phyloP scores from a whole-genome alignment of 2,888 invertebrate genomes.

The Thysanoteuthis rhombus region DNA sequence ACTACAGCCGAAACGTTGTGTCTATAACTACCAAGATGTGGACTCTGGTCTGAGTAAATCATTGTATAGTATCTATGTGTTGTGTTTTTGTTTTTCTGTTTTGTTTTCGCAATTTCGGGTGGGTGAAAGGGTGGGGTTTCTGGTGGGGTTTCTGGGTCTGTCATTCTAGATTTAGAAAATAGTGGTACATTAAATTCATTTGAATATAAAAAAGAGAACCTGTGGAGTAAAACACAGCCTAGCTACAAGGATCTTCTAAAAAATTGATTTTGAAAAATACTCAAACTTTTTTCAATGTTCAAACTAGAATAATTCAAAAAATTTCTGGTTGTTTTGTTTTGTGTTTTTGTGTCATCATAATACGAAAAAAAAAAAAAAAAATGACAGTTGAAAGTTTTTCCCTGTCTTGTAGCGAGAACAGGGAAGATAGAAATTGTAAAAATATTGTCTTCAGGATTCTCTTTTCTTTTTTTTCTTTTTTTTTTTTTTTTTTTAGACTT shows the following conservation, averaged over 20 bases:
- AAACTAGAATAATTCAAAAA: conserved; percentile 12
- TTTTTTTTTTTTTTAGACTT: neutral
- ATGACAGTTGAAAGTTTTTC: neutral
- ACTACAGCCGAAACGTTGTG: too few species aligned
- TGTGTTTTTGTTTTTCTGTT: too few species aligned
- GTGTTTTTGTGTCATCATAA: neutral
- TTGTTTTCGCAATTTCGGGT: neutral
- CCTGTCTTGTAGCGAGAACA: neutral
- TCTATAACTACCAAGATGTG: too few species aligned
- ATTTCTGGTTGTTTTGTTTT: neutral
- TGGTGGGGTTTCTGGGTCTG: neutral
- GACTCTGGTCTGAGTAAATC: too few species aligned
- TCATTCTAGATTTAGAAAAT: neutral
- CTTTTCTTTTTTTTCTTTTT: neutral
- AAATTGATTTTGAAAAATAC: neutral
- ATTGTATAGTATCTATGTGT: too few species aligned
- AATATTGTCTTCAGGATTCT: neutral
- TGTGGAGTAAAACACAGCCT: neutral
- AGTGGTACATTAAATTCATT: neutral
- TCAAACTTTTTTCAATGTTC: neutral
- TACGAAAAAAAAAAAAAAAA: neutral
- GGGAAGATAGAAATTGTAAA: neutral
- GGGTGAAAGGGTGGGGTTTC: neutral
- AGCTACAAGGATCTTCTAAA: neutral
- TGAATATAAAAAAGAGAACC: neutral